These are phyloP conservation scores for Sebastes flavidus DNA, from an alignment of 2,797 vertebrate species.

Conservation along the genomic window DNA sequence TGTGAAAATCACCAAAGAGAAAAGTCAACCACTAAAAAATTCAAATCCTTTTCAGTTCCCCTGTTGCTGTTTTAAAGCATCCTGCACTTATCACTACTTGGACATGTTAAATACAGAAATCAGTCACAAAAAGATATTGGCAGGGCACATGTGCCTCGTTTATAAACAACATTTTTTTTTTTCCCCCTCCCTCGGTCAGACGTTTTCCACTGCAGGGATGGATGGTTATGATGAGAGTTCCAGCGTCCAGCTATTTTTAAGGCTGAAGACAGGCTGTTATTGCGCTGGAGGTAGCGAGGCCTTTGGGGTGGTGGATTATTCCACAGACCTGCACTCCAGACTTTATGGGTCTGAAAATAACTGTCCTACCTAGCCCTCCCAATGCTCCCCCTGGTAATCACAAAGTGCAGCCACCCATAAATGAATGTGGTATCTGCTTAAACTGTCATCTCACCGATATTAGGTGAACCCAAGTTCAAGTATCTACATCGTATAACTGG, in stretches of 20 bases:
- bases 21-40: background rate
- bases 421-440: slow-evolving; percentile 74
- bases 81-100: slow-evolving; percentile 34
- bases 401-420: slow-evolving; percentile 74
- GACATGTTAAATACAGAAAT: slow-evolving; percentile 42
- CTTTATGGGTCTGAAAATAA: slow-evolving; percentile 83
- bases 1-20: background rate
- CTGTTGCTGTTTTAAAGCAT: background rate
- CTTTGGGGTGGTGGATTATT: slow-evolving; percentile 77
- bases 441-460: slow-evolving; percentile 71
- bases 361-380: slow-evolving; percentile 65
- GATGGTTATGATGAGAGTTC: slow-evolving; percentile 79
- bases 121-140: slow-evolving; percentile 40
- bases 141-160: slow-evolving; percentile 43
- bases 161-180: slow-evolving; percentile 66
- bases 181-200: slow-evolving; percentile 49
- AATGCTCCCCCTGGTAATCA: slow-evolving; percentile 70
- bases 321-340: slow-evolving; percentile 74
- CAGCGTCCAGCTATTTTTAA: slow-evolving; percentile 77
- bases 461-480: slow-evolving; percentile 58
- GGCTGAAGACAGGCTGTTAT: slow-evolving; percentile 70
- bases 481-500: slow-evolving; percentile 14
- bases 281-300: slow-evolving; percentile 70
- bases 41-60: background rate
- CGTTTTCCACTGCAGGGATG: slow-evolving; percentile 71